phyloP scores from a whole-genome alignment of 2,797 vertebrate species.

The Bothrops alternatus region DNA sequence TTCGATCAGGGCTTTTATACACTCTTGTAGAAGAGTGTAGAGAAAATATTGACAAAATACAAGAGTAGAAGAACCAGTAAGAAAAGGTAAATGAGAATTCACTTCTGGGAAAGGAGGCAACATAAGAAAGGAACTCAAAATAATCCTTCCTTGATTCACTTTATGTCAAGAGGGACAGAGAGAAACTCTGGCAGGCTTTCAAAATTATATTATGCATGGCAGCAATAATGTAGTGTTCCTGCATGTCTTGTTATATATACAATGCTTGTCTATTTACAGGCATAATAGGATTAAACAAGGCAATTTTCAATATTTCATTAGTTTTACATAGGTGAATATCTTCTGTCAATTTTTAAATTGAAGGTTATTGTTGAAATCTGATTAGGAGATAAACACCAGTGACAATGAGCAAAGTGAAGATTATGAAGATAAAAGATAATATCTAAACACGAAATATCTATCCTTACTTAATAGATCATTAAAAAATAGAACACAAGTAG shows the following conservation, averaged over 20 bases:
- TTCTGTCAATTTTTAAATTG: background rate
- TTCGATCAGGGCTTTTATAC: background rate
- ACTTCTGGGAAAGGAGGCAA: background rate
- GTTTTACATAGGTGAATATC: background rate
- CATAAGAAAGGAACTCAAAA: background rate
- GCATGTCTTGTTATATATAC: background rate
- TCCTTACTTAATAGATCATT: background rate
- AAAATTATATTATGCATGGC: background rate
- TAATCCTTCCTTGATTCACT: background rate
- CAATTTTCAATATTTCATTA: background rate
- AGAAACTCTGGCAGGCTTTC: background rate
- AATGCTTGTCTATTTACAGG: background rate
- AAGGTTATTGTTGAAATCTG: background rate
- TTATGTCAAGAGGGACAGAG: background rate
- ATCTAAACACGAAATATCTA: background rate
- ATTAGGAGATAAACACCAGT: background rate
- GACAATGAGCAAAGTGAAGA: background rate
- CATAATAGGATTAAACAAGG: background rate
- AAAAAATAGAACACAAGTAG: background rate
- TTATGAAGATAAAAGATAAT: background rate
- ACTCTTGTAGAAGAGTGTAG: background rate
- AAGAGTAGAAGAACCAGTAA: background rate
- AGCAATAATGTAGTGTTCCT: background rate
- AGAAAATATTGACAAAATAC: background rate
- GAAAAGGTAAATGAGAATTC: background rate